Evolutionary conservation across 2,797 vertebrate genomes (phyloP).

Genomic region (Selene dorsalis): DNA sequence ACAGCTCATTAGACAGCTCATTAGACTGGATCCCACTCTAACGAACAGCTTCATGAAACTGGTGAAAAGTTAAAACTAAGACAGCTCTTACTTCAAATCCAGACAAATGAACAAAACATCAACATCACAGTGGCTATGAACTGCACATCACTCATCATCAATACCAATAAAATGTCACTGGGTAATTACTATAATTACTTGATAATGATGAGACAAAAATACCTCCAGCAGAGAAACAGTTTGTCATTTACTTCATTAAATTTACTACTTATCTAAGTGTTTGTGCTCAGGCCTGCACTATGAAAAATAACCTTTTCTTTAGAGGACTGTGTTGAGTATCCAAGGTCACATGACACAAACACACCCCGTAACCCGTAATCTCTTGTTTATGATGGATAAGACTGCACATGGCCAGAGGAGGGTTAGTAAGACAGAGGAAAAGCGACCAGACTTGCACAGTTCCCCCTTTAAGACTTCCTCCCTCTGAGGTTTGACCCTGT

Average conservation of each 20-base stretch:
- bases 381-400: no score
- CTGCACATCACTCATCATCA: no score
- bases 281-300: no score
- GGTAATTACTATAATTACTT: no score
- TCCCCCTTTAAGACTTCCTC: not conserved
- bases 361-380: no score
- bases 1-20: not conserved
- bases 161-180: no score
- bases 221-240: not conserved
- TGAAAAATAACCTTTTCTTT: not conserved
- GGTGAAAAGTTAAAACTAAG: not conserved
- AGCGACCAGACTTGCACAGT: no score
- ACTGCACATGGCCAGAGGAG: accelerated
- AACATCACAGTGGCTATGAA: no score
- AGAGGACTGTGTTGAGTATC: not conserved
- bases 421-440: no score
- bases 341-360: not conserved
- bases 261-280: not conserved
- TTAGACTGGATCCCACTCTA: not conserved
- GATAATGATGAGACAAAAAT: no score
- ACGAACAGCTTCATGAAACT: not conserved
- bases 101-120: not conserved
- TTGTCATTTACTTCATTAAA: not conserved
- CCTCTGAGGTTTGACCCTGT: no score
- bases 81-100: no score